phyloP scores from a whole-genome alignment of 2,888 invertebrate genomes.

The Heliconius charithonia region DNA sequence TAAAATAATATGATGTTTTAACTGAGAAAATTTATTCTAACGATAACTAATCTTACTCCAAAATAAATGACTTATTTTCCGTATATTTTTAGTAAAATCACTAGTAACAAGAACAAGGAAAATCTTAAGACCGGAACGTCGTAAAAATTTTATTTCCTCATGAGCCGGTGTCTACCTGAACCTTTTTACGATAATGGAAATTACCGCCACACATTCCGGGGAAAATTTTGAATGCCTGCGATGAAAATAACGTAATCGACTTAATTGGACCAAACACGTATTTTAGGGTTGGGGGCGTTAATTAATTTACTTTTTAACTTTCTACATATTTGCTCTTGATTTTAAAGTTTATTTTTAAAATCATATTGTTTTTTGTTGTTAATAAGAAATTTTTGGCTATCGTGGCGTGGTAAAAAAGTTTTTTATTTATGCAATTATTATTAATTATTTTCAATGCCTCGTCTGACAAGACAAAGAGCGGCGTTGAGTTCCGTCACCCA shows the following conservation, averaged over 20 bases:
- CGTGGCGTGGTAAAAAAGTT: no score
- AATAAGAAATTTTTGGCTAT: neutral
- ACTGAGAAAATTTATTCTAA: neutral
- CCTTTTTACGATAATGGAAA: conserved; percentile 40
- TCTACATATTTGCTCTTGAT: neutral
- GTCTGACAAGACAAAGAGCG: no score
- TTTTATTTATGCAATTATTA: no score
- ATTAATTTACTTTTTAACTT: conserved; percentile 36
- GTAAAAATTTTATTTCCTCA: conserved; percentile 42
- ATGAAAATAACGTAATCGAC: conserved; percentile 31
- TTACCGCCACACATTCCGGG: conserved; percentile 33
- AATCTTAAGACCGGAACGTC: conserved; percentile 36
- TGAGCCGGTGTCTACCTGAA: conserved; percentile 32
- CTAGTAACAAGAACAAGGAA: conserved; percentile 17
- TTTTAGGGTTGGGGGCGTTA: conserved; percentile 29
- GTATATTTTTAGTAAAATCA: conserved; percentile 11
- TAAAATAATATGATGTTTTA: no score
- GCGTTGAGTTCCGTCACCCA: no score
- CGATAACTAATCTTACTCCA: neutral
- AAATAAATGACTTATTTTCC: neutral
- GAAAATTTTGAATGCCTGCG: conserved; percentile 26
- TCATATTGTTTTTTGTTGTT: neutral
- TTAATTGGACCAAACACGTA: conserved; percentile 38
- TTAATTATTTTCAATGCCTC: no score
- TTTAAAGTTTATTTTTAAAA: neutral